Evolutionary conservation across 1,140 invertebrate genomes (phyloP), one percentile per base, ranked within the genome.

Genomic region (Plectus sambesii): DNA sequence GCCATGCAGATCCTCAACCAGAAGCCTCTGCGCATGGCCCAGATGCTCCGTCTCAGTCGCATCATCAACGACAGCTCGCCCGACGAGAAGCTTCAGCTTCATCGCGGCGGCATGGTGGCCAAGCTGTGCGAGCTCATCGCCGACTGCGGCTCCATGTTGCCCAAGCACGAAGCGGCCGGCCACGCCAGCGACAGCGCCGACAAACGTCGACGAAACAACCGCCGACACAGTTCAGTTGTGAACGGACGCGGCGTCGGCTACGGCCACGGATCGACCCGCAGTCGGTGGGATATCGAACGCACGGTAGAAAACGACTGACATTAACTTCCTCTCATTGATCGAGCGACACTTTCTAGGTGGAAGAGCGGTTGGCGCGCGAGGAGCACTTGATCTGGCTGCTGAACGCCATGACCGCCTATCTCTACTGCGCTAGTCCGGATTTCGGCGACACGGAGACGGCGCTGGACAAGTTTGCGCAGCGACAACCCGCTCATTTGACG

Each of bases 271-370:
- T 89, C 85, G 1, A 93, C 86, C 1, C 82, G 85, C 46, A 87
- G 90, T 62, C 85, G 83, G 24, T 94, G 88, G 88, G 88, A 94
- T 70, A 85, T 92, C 6, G 87, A 93, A 63, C 84, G 89, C 62
- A 86, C 86, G 19, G 70, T 92, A 15, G 70, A 87, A 90, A 66
- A 84, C 89, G 68, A 85, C 89, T 64, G 84, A 88, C 2, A 87
- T 85, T 40, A 49, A 20, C n/a, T 24, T 23, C 3, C 2, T 50
- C 15, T 30, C 25, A 41, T 60, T 39, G 57, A 59, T 55, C 5
- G 51, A 62, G 35, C 40, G 58, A 42, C 40, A 48, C 25, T 27
- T 51, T 23, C 30, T 45, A 27, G 43, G 63, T 53, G 53, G 65
- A 66, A 47, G 61, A 61, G 35, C 30, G 54, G 29, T 20, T 59